A percentile compares a stretch with the other conserved stretches of the same genome.
These are phyloP conservation scores for Eleutherodactylus coqui DNA, from an alignment of 2,797 vertebrate species.

Conservation along the genomic window DNA sequence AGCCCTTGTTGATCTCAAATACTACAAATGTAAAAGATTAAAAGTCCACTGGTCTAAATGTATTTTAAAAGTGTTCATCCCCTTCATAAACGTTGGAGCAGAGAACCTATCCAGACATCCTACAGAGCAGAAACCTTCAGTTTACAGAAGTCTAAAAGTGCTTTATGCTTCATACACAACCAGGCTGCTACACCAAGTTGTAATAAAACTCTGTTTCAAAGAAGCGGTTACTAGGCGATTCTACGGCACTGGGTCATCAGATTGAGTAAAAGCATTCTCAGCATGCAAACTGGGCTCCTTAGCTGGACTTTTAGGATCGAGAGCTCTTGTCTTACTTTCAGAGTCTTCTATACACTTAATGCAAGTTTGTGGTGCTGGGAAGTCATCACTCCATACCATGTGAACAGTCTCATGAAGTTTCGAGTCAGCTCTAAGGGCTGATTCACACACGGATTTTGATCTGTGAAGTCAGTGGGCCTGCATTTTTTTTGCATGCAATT, in stretches of 20 bases:
- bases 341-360: not conserved
- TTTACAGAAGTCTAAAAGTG: not conserved
- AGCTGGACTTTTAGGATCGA: not conserved
- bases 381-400: not conserved
- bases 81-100: slow-evolving; percentile 5
- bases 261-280: slow-evolving; percentile 30
- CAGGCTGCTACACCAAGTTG: not conserved
- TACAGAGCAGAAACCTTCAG: not conserved
- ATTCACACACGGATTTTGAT: no score
- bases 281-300: slow-evolving; percentile 19
- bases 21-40: not conserved
- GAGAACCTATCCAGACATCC: not conserved
- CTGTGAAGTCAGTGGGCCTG: no score
- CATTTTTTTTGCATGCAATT: no score
- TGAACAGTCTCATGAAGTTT: not conserved
- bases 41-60: not conserved
- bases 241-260: not conserved
- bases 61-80: not conserved
- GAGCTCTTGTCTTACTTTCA: not conserved
- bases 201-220: slow-evolving; percentile 10
- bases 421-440: not conserved
- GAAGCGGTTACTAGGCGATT: not conserved
- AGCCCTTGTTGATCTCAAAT: not conserved
- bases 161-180: not conserved
- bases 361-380: not conserved